These are phyloP conservation scores for Melanotaenia duboulayi DNA, from an alignment of 2,113 vertebrate genomes.

Conservation along the genomic window DNA sequence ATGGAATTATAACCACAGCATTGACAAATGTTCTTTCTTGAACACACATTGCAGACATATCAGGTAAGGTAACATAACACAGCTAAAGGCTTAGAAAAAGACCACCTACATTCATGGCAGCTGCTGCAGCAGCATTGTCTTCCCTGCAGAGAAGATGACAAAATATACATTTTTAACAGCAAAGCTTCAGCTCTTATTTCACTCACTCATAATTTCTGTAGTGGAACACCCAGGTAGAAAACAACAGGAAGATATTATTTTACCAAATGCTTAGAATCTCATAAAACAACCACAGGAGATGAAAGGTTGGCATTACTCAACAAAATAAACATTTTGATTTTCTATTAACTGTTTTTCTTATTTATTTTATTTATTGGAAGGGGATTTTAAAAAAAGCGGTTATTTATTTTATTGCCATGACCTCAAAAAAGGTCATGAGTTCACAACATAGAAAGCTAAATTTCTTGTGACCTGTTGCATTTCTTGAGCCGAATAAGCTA, in stretches of 20 bases:
- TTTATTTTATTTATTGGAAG: neutral
- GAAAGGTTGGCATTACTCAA: neutral
- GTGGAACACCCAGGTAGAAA: conserved; percentile 60
- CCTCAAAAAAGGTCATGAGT: too few species aligned
- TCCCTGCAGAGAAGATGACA: conserved; percentile 36
- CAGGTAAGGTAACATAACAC: conserved; percentile 30
- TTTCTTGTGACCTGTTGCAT: too few species aligned
- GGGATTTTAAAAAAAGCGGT: neutral
- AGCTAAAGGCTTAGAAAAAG: conserved; percentile 18
- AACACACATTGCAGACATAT: conserved; percentile 20
- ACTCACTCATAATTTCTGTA: conserved; percentile 15
- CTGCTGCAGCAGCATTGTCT: conserved; percentile 19
- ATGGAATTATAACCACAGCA: conserved; percentile 13
- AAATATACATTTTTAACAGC: conserved; percentile 48
- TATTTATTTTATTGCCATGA: too few species aligned
- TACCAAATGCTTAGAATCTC: conserved; percentile 6
- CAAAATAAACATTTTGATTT: conserved; percentile 9
- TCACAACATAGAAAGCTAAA: too few species aligned
- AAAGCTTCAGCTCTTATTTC: conserved; percentile 31
- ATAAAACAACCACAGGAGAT: conserved; percentile 31
- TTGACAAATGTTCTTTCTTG: conserved; percentile 32
- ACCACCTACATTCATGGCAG: conserved; percentile 56
- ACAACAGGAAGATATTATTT: conserved; percentile 45
- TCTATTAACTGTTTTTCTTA: neutral
- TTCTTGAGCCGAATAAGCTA: too few species aligned